Base-by-base conservation (phyloP, 2,888 invertebrate genomes). In the Caenorhabditis sp. region DNA sequence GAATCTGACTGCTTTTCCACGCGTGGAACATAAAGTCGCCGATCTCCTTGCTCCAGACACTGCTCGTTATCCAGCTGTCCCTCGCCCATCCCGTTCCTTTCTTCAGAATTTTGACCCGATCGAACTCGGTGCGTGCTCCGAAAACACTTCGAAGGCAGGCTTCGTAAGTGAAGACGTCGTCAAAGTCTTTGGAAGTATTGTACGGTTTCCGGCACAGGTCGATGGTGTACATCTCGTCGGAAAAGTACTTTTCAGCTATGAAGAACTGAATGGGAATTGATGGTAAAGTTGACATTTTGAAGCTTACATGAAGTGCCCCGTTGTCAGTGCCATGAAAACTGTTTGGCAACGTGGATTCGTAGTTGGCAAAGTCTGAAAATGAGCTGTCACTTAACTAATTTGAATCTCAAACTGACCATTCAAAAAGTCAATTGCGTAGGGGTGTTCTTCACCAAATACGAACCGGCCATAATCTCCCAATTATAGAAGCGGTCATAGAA, bases 131-230 rank as follows among this genome's bases (percentile, higher is more conserved):
- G 15, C 56, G 26, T 1, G 68, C 61, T n/a, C 87, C 86, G 13
- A 87, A 65, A 13, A 87, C 62, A 9, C 48, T 45, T 37, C 83
- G 77, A 4, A 78, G 76, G 41, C 87, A 87, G 1, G 85, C 74
- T 68, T 85, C 84, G 66, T 79, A 87, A 20, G 66, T 68, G 59
- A 83, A 83, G 11, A 87, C 63, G 50, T 81, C 83, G 13, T 52
- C 76, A 45, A 71, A 84, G 26, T 74, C 45, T 32, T 58, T 72
- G 1, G 83, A 83, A 9, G 50, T 56, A 11, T 72, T 66, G 70
- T 83, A 85, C 1, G 80, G 45, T 41, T 55, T 37, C 43, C 55
- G 61, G 15, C 81, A 81, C 15, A 71, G 22, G 17, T 74, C 52
- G 8, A 72, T 58, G 9, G 70, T 59, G 32, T 61, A 59, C 39